These are phyloP conservation scores for Willowsia nigromaculata DNA, from an alignment of 2,888 invertebrate genomes.

Conservation along the genomic window DNA sequence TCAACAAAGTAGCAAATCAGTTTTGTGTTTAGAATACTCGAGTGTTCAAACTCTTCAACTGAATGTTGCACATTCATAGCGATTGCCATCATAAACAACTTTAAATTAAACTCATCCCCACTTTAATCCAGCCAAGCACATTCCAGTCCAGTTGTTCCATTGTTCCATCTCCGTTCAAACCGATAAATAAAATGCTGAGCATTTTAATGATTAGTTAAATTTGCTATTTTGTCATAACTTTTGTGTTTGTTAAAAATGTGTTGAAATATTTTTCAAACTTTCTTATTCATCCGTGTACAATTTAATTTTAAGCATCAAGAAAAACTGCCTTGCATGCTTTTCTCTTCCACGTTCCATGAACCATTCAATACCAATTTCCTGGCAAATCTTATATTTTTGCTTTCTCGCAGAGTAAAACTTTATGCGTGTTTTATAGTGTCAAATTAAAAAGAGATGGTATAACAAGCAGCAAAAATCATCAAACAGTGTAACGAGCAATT, in stretches of 20 bases:
- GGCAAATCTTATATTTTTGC: neutral
- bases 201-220: neutral
- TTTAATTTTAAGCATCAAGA: neutral
- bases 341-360: neutral
- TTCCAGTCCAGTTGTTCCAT: constrained; percentile 21
- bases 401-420: neutral
- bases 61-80: no score
- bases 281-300: neutral
- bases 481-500: neutral
- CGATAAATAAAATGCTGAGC: neutral
- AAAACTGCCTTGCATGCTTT: neutral
- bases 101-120: neutral
- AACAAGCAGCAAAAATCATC: neutral
- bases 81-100: neutral
- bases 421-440: neutral
- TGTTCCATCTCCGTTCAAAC: neutral
- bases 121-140: neutral
- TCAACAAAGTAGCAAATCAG: no score
- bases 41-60: neutral
- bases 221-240: neutral
- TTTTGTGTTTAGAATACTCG: no score
- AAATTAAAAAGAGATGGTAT: neutral
- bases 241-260: neutral
- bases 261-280: neutral
- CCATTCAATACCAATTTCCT: neutral